Evolutionary conservation across 2,113 vertebrate species (phyloP).

Genomic region (Tachysurus fulvidraco): DNA sequence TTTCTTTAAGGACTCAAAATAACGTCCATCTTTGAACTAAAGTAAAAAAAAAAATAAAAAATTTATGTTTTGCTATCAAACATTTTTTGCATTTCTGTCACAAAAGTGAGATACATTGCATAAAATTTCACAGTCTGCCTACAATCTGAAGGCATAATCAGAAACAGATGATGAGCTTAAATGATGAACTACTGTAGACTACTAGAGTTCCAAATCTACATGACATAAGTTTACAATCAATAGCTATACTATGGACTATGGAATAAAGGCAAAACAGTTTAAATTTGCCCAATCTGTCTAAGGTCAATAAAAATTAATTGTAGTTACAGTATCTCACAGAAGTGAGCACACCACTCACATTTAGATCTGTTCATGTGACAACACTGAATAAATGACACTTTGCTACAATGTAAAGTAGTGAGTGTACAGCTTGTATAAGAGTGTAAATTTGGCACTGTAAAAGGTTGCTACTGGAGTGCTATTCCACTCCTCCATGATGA

Average conservation of each 20-base stretch:
- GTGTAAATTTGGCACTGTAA: too few species aligned
- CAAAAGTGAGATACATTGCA: neutral
- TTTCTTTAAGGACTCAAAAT: slow-evolving; percentile 34
- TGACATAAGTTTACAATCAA: neutral
- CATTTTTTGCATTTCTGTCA: neutral
- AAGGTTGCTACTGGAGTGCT: too few species aligned
- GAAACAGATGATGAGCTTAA: neutral
- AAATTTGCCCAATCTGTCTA: too few species aligned
- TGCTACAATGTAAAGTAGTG: too few species aligned
- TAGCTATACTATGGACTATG: neutral
- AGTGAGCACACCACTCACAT: too few species aligned
- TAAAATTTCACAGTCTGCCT: neutral
- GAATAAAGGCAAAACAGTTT: neutral
- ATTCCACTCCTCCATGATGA: too few species aligned
- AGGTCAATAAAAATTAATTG: too few species aligned
- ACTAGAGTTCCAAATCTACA: neutral
- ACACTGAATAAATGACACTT: too few species aligned
- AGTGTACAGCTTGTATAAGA: too few species aligned
- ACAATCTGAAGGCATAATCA: neutral
- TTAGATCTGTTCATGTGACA: too few species aligned
- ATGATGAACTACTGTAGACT: neutral
- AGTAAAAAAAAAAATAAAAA: neutral
- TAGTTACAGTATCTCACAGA: too few species aligned
- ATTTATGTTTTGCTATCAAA: neutral
- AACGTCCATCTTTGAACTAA: neutral